Base-by-base conservation (phyloP, 2,888 invertebrate species). In the Cephalotes varians region DNA sequence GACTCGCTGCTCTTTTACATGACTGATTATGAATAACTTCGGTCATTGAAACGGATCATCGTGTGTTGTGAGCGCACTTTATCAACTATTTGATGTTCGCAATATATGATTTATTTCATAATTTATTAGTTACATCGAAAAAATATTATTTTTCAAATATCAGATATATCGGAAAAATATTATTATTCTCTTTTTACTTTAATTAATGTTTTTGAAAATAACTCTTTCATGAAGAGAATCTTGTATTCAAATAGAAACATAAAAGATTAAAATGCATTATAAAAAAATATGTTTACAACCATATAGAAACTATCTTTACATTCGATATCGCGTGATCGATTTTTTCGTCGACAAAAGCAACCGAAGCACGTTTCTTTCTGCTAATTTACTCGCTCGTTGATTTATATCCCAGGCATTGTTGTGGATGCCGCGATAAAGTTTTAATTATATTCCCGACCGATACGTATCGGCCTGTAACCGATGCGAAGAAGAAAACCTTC, bases 361-460 rank as follows among this genome's bases (percentile, higher is more conserved):
- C 18, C 18, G 34, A 18, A 15, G 51, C 37, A 25, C n/a, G 67
- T 18, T 67, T 44, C 77, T 79, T 79, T 67, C 37, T 67, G 18
- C 9, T 81, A 85, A 85, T 80, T 85, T 74, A 82, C 81, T 81
- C 60, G 56, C 34, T 21, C 77, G 85, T 85, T 86, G 84, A 88
- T 88, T 86, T 87, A 89, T 88, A 86, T 86, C 79, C 44, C 58
- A 60, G 54, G 81, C 77, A 73, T 82, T 88, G 56, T 82, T 80
- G 85, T 81, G 74, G 81, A 87, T 85, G 69, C 83, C 82, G 86
- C 86, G 67, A 67, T 82, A 90, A 90, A 90, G 86, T 90, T 91
- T 90, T 90, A 90, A 90, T 90, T 91, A 91, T 87, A 88, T 91
- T 90, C 86, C 65, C 73, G 82, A 65, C 69, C 79, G 73, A 86